Percentiles rank a stretch among this genome's conserved stretches.
These are phyloP conservation scores for Yponomeuta sedellus DNA, from an alignment of 2,888 invertebrate species.

Conservation along the genomic window DNA sequence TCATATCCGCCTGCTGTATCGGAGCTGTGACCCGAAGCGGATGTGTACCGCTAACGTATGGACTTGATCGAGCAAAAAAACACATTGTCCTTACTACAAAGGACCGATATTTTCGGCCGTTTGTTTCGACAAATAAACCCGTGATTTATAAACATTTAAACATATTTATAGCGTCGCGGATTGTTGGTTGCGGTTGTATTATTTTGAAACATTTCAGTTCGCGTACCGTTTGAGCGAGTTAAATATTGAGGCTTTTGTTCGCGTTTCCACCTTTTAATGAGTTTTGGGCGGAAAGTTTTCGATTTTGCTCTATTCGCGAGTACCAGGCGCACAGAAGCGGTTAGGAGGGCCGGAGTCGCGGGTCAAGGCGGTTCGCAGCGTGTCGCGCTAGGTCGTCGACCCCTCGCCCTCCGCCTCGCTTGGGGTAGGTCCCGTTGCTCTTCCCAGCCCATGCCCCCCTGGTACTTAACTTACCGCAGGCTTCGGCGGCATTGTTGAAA, in stretches of 20 bases:
- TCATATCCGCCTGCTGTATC: conserved; percentile 11
- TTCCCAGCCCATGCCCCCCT: conserved; percentile 41
- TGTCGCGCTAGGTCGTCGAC: conserved; percentile 54
- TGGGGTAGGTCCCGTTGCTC: conserved; percentile 60
- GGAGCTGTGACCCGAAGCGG: background rate
- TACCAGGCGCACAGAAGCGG: conserved; percentile 51
- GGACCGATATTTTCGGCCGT: background rate
- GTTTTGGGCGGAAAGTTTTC: background rate
- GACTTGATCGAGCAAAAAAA: background rate
- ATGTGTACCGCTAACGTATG: conserved; percentile 2
- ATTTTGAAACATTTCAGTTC: background rate
- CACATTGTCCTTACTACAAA: background rate
- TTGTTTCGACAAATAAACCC: background rate
- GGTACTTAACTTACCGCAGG: conserved; percentile 26
- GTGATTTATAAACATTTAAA: background rate
- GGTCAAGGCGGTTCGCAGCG: conserved; percentile 57
- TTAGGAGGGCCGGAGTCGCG: conserved; percentile 40
- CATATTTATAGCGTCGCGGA: background rate
- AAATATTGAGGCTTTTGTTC: background rate
- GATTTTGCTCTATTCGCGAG: background rate
- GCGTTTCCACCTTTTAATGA: background rate
- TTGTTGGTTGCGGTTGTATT: background rate
- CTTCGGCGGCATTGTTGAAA: conserved; percentile 9
- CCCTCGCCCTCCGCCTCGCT: conserved; percentile 39
- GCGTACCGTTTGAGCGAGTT: background rate